Percentiles rank a stretch among this genome's conserved stretches.
phyloP scores from a whole-genome alignment of 2,113 vertebrate genomes.

The Glaucomys volans region DNA sequence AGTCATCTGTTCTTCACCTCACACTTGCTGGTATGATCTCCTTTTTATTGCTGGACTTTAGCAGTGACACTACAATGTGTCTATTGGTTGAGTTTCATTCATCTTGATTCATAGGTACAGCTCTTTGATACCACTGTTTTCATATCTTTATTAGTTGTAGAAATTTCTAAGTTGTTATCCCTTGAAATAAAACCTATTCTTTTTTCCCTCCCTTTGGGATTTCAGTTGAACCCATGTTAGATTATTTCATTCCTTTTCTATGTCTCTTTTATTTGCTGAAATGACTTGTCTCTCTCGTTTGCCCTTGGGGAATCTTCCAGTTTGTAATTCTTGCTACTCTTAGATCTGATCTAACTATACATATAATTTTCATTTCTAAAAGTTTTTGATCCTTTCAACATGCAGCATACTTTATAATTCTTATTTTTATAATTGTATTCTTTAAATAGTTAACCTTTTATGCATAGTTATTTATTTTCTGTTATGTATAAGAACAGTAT shows the following conservation, averaged over 20 bases:
- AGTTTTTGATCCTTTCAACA: not conserved
- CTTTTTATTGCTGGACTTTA: not conserved
- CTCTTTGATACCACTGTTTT: not conserved
- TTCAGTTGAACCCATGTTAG: not conserved
- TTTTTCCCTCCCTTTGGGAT: not conserved
- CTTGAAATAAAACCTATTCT: not conserved
- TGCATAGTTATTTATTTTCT: not conserved
- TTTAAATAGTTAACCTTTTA: not conserved
- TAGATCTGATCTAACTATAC: not conserved
- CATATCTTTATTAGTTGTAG: not conserved
- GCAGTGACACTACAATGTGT: not conserved
- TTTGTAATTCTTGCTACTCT: too few species aligned
- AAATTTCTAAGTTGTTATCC: not conserved
- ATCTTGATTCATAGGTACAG: not conserved
- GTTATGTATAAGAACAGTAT: not conserved
- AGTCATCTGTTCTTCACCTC: not conserved
- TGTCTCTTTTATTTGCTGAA: not conserved
- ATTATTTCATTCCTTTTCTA: not conserved
- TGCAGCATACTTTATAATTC: not conserved
- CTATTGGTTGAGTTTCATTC: not conserved
- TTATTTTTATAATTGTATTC: not conserved
- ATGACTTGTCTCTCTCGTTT: not conserved
- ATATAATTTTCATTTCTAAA: not conserved
- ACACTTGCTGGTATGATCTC: not conserved
- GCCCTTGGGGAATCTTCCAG: not conserved